A percentile compares a stretch with the other conserved stretches of the same genome.
Evolutionary conservation across 2,888 invertebrate genomes (phyloP).

Genomic region (Ypsolopha scabrella): DNA sequence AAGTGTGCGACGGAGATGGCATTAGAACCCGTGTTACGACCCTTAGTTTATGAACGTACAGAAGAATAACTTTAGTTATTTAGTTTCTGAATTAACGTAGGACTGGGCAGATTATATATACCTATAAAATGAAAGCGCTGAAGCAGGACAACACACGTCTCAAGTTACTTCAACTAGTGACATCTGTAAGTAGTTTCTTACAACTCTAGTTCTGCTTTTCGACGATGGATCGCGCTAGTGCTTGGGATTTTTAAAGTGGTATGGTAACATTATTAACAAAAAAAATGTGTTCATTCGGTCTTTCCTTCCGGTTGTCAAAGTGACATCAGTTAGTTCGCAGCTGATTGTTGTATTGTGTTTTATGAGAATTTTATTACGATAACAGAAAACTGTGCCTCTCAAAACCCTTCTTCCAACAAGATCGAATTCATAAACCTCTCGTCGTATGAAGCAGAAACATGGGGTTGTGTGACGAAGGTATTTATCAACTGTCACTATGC

Average conservation of each 20-base stretch:
- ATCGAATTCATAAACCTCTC: not conserved
- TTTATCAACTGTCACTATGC: slow-evolving; percentile 18
- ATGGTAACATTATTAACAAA: slow-evolving; percentile 9
- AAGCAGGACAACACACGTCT: too few relatives aligned
- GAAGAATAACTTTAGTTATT: too few relatives aligned
- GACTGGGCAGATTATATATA: too few relatives aligned
- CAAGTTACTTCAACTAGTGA: too few relatives aligned
- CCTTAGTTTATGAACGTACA: too few relatives aligned
- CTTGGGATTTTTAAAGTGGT: slow-evolving; percentile 5
- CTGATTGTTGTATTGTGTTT: slow-evolving; percentile 10
- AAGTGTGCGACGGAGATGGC: too few relatives aligned
- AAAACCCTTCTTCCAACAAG: not conserved
- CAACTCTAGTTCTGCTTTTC: not conserved
- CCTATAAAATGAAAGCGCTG: too few relatives aligned
- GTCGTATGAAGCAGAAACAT: slow-evolving; percentile 18
- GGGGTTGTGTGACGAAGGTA: slow-evolving; percentile 63
- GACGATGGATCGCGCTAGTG: slow-evolving; percentile 12
- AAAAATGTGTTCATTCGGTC: slow-evolving; percentile 8
- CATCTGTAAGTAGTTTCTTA: too few relatives aligned
- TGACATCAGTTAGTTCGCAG: slow-evolving; percentile 8
- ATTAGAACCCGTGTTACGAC: too few relatives aligned
- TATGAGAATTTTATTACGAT: slow-evolving; percentile 2
- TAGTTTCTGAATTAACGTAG: too few relatives aligned
- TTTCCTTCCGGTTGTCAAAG: slow-evolving; percentile 13
- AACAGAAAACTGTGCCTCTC: not conserved